These are phyloP conservation scores for Bujurquina vittata DNA, from an alignment of 2,113 vertebrate genomes.

Conservation along the genomic window DNA sequence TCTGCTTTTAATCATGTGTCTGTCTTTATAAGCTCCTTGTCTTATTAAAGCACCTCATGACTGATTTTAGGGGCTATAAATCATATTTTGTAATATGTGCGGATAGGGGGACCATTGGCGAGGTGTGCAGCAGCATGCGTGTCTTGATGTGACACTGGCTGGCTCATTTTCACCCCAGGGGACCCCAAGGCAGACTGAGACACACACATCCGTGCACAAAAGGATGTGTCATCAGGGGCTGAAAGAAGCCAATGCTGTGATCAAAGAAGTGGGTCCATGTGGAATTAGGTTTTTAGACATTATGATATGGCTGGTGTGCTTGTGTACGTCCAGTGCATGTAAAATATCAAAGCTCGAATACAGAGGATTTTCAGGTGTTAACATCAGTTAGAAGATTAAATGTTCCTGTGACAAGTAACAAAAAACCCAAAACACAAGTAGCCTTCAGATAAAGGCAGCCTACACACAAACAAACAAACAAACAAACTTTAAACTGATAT, in stretches of 20 bases:
- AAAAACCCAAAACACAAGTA: neutral
- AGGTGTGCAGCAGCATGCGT: slow-evolving; percentile 24
- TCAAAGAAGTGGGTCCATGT: slow-evolving; percentile 65
- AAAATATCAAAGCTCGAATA: slow-evolving; percentile 18
- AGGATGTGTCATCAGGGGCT: slow-evolving; percentile 53
- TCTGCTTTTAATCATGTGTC: slow-evolving; percentile 79
- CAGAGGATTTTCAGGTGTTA: slow-evolving; percentile 26
- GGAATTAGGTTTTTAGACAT: slow-evolving; percentile 51
- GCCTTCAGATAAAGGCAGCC: neutral
- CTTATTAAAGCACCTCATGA: slow-evolving; percentile 75
- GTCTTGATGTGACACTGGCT: slow-evolving; percentile 68
- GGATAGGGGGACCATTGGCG: slow-evolving; percentile 36
- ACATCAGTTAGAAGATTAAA: slow-evolving; percentile 21
- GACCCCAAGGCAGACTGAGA: slow-evolving; percentile 40
- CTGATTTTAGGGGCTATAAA: slow-evolving; percentile 74
- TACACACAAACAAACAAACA: neutral
- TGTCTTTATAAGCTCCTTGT: slow-evolving; percentile 74
- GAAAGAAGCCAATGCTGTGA: slow-evolving; percentile 62
- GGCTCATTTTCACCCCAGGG: slow-evolving; percentile 71
- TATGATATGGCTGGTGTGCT: slow-evolving; percentile 8
- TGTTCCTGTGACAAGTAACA: neutral
- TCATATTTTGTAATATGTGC: slow-evolving; percentile 75
- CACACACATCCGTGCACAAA: slow-evolving; percentile 2
- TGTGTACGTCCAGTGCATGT: neutral
- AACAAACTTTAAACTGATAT: neutral